Evolutionary conservation across 2,113 vertebrate genomes (phyloP), one percentile per base, ranked within the genome.

Genomic region (Scophthalmus maximus): DNA sequence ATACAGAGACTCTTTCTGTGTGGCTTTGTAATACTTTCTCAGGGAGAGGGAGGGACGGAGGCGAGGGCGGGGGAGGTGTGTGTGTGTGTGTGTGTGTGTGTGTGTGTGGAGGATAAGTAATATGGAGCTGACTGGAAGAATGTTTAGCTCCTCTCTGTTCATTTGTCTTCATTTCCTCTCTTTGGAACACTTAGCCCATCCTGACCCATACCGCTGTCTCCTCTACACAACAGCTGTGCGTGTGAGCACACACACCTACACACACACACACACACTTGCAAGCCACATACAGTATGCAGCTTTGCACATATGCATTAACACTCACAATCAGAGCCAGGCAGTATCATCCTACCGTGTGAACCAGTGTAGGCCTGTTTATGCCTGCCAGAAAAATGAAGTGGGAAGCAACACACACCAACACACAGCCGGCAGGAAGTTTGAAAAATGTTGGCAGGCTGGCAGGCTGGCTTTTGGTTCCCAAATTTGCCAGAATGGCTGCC

Each of bases 131-230:
- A 80, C 79, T 86, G 70, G 63, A 79, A 70, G 72, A 81, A 72
- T 79, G 81, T 88, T 91, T 85, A 86, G 83, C 82, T 87, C 70
- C 68, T 66, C 70, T 61, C 70, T 76, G 79, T 86, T 91, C 88
- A 90, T 92, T 89, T 89, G 86, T 90, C 90, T 91, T 92, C 82
- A 90, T 92, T 90, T 86, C 73, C 72, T 83, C 82, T 71, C 72
- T 81, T 76, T 68, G 69, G 71, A 87, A 70, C 68, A 38, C 78
- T 87, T 81, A 78, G 85, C 84, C 83, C 79, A 61, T 80, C 68
- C 85, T 87, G 87, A 88, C 84, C 78, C 76, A 34, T 84, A 53
- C 50, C 6, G 27, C 69, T 71, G 65, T 56, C 79, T 57, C 49
- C 30, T 18, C 68, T 59, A 75, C 46, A 56, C 30, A 75, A 79